These are phyloP conservation scores for Chymomyza amoena DNA, from an alignment of 2,888 invertebrate species.

Conservation along the genomic window DNA sequence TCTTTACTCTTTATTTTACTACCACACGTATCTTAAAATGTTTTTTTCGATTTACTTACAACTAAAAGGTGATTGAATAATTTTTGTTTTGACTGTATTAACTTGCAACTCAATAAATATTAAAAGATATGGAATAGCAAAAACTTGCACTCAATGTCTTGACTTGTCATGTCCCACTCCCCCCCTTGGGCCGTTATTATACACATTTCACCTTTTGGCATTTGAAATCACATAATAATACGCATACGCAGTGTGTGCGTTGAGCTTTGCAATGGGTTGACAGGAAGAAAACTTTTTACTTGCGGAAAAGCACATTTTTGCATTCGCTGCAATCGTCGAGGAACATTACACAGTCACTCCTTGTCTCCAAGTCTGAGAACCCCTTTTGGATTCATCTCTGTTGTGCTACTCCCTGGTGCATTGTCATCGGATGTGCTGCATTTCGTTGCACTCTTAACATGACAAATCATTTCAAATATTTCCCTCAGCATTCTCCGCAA, in stretches of 20 bases:
- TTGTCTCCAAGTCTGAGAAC: not conserved
- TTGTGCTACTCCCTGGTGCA: constrained; percentile 44
- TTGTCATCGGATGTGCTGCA: not conserved
- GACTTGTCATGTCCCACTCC: not conserved
- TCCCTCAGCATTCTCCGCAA: constrained; percentile 18
- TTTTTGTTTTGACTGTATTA: not conserved
- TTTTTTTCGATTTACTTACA: too few species aligned
- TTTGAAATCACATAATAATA: constrained; percentile 22
- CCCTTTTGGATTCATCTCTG: constrained; percentile 28
- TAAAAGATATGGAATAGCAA: constrained; percentile 49
- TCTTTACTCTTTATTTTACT: too few species aligned
- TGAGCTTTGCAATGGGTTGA: not conserved
- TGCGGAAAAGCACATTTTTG: constrained; percentile 10
- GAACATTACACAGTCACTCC: constrained; percentile 19
- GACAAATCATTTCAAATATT: constrained; percentile 66
- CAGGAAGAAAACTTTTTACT: constrained; percentile 25
- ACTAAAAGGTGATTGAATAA: too few species aligned
- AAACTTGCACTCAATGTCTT: not conserved
- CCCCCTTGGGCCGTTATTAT: not conserved
- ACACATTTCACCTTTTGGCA: constrained; percentile 2
- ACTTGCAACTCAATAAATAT: constrained; percentile 66
- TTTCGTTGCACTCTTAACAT: constrained; percentile 35
- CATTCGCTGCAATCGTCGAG: not conserved
- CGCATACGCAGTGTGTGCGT: constrained; percentile 39
- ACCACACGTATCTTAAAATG: too few species aligned